Percentiles rank a stretch among this genome's conserved stretches.
Evolutionary conservation across 2,888 invertebrate genomes (phyloP).

Genomic region (Pseudococcus jackbeardsleyi): DNA sequence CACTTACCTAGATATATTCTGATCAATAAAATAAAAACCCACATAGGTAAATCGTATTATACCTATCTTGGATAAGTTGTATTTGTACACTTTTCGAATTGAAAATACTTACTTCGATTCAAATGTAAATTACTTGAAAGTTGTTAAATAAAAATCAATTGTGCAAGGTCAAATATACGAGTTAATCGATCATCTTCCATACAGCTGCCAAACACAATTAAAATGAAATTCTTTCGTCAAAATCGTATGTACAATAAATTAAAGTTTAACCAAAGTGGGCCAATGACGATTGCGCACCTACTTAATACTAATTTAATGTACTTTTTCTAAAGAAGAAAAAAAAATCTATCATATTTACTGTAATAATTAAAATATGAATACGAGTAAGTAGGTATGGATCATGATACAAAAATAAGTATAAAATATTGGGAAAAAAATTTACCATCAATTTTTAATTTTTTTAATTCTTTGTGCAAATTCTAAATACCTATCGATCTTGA

Average conservation of each 20-base stretch:
- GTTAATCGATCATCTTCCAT: constrained; percentile 12
- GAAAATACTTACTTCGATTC: background rate
- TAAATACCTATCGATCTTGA: no score
- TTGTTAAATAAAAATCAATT: constrained; percentile 5
- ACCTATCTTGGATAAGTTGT: background rate
- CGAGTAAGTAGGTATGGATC: no score
- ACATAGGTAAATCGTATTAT: background rate
- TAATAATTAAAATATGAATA: no score
- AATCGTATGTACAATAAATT: background rate
- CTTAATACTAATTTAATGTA: background rate
- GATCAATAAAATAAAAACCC: background rate
- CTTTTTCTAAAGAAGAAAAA: background rate
- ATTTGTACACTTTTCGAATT: background rate
- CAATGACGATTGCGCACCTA: background rate
- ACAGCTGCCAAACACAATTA: background rate
- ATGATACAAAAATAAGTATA: no score
- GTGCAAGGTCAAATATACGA: background rate
- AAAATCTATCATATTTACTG: background rate
- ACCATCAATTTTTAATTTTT: no score
- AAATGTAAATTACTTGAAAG: constrained; percentile 5
- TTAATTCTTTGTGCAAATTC: no score
- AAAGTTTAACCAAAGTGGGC: background rate
- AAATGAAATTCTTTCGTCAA: background rate
- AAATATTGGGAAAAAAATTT: no score
- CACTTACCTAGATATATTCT: background rate